Base-by-base conservation (phyloP, 2,797 vertebrate species). In the Sardinella longiceps region DNA sequence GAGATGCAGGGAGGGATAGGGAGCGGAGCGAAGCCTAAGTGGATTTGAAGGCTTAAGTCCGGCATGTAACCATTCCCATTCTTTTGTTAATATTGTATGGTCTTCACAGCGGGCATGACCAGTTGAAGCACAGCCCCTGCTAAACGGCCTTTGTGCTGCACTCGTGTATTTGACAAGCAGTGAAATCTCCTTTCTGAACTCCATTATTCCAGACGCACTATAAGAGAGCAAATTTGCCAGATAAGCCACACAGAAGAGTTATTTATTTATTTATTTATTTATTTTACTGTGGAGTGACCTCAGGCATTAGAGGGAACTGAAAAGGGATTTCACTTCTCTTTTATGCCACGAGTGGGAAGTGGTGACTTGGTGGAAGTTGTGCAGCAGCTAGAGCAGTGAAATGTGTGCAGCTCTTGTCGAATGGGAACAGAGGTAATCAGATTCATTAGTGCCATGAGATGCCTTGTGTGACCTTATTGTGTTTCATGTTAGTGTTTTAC, bases 251-350 rank as follows among this genome's bases (percentile, higher is more conserved):
- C 30, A 77, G 9, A 33, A 43, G 33, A 18, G 18, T 2, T 10
- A 20, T 20, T 43, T 77, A 7, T 43, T 33, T 53, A 53, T 74
- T 12, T 39, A 37, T 37, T 74, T 39, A 18, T 43, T 77, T 53
- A 20, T 77, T 33, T 70, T n/a, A n/a, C n/a, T 43, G 70, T 43
- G 70, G 6, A 14, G 37, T 77, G 28, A 43, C 37, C 70, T 43
- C 33, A 9, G 37, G 70, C 70, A 43, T 18, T 63, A 12, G 20
- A 23, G 15, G 70, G 70, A 77, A 77, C 33, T 77, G 37, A 39
- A 39, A 43, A 43, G 33, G 33, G 70, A 77, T 77, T 77, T 77
- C 9, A 77, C 70, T 77, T 77, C 70, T 77, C 70, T 77, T 70
- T 33, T 43, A 43, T 77, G 43, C 20, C 33, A 77, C 30, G 1